Conservation (phyloP, 1,140 invertebrate species). For the Papilio xuthus region DNA sequence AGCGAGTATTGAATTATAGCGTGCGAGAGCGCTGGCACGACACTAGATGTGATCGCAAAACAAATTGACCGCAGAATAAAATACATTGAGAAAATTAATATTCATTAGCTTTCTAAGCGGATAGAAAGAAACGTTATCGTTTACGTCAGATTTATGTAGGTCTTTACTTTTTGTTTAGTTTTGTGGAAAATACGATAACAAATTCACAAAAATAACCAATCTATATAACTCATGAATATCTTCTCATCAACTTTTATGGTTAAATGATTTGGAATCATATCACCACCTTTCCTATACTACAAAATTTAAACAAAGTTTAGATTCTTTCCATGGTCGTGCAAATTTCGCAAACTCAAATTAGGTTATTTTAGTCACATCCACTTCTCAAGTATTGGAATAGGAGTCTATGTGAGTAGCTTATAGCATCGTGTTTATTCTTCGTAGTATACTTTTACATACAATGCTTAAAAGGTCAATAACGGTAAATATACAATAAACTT, state of each 20-base stretch:
- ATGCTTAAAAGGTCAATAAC: constrained; percentile 27
- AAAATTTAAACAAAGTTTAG: not conserved
- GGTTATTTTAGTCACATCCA: not conserved
- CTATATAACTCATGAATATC: not conserved
- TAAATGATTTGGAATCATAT: not conserved
- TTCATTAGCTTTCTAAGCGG: constrained; percentile 51
- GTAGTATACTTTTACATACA: not conserved
- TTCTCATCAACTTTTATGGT: not conserved
- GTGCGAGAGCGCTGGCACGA: constrained; percentile 66
- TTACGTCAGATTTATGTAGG: not conserved
- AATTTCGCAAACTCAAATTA: not conserved
- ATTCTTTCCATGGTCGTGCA: not conserved
- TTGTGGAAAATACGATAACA: not conserved
- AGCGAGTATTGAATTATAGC: constrained; percentile 37
- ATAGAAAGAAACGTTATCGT: not conserved
- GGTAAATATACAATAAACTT: constrained; percentile 1
- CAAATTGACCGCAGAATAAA: constrained; percentile 46
- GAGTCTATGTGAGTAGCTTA: not conserved
- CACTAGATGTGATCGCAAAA: constrained; percentile 50
- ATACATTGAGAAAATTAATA: constrained; percentile 57
- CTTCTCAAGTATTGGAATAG: not conserved
- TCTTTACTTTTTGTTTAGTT: not conserved
- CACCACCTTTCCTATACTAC: not conserved
- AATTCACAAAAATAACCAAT: not conserved
- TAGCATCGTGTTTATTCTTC: not conserved